Base-by-base conservation (phyloP, 2,888 invertebrate species). In the Helicoverpa assulta region DNA sequence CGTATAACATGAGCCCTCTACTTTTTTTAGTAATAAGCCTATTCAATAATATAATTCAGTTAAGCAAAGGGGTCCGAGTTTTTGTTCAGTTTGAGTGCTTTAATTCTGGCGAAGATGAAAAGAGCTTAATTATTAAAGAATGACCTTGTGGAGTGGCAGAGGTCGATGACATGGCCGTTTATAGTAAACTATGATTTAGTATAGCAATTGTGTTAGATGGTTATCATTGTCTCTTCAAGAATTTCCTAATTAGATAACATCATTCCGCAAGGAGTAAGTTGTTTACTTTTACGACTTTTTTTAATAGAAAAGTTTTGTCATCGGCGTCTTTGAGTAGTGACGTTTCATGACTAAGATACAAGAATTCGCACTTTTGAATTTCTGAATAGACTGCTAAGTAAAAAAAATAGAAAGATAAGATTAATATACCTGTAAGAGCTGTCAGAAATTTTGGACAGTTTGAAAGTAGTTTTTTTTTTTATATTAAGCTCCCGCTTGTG, bases 11-110 rank as follows among this genome's bases (percentile, higher is more conserved):
- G 51, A 73, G 12, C 70, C 66, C 71, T 78, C 76, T 65, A 61
- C 80, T 81, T 83, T 77, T 83, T 85, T 86, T 86, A 86, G 83
- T 91, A 91, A 91, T 91, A 91, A 90, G 91, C 89, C 86, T 86
- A 88, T 92, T 92, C 87, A 91, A 86, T 85, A 81, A 85, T 83
- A 84, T 86, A 88, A 90, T 89, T 88, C 81, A 82, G 74, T 85
- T 84, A 84, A 80, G 70, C 71, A 71, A 80, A 85, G 80, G 87
- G 86, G 76, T 74, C 69, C 58, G 70, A 67, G 67, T 78, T 80
- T 85, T 88, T 88, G 81, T 88, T 72, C 67, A 43, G 59, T 73
- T 82, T 82, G 78, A 83, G 82, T 81, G 76, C 65, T 78, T 74
- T 68, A 76, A 75, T 70, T 71, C 76, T 82, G 69, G 58, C 61